Conservation (phyloP, 2,113 vertebrate genomes). For the Rostratula benghalensis region DNA sequence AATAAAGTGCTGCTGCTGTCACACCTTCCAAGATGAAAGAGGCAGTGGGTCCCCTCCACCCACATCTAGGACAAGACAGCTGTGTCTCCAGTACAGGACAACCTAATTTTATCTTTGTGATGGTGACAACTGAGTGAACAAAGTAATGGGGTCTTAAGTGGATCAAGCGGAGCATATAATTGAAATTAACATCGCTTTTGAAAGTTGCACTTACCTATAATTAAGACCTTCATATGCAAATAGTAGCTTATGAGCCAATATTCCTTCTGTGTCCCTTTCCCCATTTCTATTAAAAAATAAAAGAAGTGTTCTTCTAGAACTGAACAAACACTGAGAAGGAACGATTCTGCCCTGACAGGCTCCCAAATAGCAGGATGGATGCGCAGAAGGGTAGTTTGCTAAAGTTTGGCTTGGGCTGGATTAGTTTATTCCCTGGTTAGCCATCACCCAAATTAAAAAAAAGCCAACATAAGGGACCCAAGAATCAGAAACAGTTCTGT, state of each 20-base stretch:
- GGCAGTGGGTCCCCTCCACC: neutral
- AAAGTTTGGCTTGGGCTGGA: neutral
- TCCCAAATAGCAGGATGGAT: neutral
- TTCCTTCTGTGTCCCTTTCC: neutral
- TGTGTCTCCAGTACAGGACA: neutral
- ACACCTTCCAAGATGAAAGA: neutral
- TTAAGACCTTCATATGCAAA: conserved; percentile 41
- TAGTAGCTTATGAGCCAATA: neutral
- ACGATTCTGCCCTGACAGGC: neutral
- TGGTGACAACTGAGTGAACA: neutral
- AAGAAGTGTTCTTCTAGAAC: neutral
- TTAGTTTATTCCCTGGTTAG: neutral
- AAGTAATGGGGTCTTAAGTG: conserved; percentile 4
- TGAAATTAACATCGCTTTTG: conserved; percentile 30
- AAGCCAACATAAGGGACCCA: neutral
- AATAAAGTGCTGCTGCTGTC: neutral
- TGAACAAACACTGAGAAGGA: neutral
- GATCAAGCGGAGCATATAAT: conserved; percentile 20
- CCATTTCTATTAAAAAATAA: neutral
- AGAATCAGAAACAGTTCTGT: neutral
- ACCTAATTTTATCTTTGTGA: neutral
- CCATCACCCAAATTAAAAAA: neutral
- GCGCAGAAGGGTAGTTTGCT: neutral
- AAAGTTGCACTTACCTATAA: conserved; percentile 29
- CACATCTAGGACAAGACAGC: neutral